Percentiles rank a stretch among this genome's conserved stretches.
Evolutionary conservation across 2,113 vertebrate species (phyloP).

Genomic region (Oreochromis tanganicae): DNA sequence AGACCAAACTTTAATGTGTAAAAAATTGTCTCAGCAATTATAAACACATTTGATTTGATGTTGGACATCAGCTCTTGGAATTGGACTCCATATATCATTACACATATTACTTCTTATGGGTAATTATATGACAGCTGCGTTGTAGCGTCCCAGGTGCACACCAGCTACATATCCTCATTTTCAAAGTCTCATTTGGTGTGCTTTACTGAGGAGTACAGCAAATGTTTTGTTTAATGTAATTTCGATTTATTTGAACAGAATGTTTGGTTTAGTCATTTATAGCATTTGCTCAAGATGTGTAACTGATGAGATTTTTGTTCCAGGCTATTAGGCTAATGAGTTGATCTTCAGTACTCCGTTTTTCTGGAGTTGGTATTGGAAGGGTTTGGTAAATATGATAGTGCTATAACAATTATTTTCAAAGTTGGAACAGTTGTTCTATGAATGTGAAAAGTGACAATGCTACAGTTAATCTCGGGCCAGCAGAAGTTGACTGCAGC

Average conservation of each 20-base stretch:
- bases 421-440: background rate
- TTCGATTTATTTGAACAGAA: background rate
- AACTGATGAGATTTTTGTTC: constrained; percentile 29
- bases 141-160: background rate
- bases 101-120: background rate
- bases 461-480: background rate
- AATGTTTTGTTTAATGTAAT: constrained; percentile 5
- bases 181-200: background rate
- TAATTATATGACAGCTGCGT: background rate
- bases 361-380: background rate
- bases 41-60: background rate
- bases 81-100: background rate
- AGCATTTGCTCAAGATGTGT: constrained; percentile 10
- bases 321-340: constrained; percentile 29
- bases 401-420: background rate
- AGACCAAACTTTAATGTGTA: background rate
- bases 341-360: background rate
- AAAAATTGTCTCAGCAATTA: too few species aligned
- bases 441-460: background rate
- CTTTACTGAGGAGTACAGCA: background rate
- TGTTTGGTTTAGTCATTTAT: constrained; percentile 9
- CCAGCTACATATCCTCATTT: background rate
- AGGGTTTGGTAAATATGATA: background rate
- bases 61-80: background rate
- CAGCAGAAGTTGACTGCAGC: background rate